Evolutionary conservation across 2,888 invertebrate genomes (phyloP).

Genomic region (Lucinisca nassula): DNA sequence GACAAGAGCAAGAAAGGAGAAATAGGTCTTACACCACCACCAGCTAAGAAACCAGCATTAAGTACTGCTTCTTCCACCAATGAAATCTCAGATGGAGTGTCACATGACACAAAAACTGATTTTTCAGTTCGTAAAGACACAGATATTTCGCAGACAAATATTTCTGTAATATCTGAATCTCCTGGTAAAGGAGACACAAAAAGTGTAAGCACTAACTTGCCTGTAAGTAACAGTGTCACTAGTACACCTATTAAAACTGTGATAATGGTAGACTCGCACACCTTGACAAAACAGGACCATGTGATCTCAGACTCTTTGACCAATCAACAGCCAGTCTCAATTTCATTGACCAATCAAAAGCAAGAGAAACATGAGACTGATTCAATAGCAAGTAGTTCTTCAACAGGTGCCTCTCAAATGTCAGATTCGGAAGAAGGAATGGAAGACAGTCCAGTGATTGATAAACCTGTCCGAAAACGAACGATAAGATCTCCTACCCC

Average conservation of each 20-base stretch:
- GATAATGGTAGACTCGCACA: conserved; percentile 50
- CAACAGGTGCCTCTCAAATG: conserved; percentile 34
- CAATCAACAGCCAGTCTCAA: neutral
- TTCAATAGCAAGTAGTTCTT: conserved; percentile 46
- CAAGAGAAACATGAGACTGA: conserved; percentile 33
- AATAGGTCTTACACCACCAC: neutral
- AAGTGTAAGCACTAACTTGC: neutral
- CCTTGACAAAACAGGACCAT: neutral
- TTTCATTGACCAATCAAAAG: neutral
- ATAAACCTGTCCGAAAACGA: neutral
- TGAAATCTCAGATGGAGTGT: too few relatives aligned
- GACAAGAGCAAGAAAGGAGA: neutral
- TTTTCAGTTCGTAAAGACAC: neutral
- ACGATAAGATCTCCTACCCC: neutral
- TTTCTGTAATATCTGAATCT: neutral
- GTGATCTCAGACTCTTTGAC: neutral
- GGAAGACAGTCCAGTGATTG: neutral
- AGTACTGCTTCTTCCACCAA: neutral
- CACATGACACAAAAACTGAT: neutral
- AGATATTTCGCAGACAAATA: neutral
- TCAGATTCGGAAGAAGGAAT: conserved; percentile 38
- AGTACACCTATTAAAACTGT: conserved; percentile 56
- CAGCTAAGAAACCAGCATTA: neutral
- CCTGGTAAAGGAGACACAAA: neutral
- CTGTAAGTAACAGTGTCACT: neutral